phyloP scores from a whole-genome alignment of 1,140 invertebrate genomes.

The Paramacrobiotus metropolitanus region DNA sequence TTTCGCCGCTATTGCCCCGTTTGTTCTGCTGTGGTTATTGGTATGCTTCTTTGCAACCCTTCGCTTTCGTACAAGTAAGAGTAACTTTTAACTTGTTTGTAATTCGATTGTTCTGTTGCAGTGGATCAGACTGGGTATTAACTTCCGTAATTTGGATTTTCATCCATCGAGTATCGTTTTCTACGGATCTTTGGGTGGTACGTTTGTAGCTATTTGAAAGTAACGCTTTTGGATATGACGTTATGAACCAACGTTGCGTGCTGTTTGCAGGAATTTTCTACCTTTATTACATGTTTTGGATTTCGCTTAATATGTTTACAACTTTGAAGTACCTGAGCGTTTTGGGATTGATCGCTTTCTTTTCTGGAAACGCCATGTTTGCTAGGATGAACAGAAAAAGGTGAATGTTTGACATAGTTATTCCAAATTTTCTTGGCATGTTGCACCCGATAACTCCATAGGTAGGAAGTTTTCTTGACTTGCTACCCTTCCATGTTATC shows the following conservation, averaged over 20 bases:
- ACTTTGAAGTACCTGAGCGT: constrained; percentile 69
- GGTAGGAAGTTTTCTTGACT: neutral
- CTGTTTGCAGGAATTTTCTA: constrained; percentile 43
- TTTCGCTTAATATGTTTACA: constrained; percentile 78
- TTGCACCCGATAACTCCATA: no score
- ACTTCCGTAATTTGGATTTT: constrained; percentile 57
- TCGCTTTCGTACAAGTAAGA: neutral
- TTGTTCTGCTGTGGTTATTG: constrained; percentile 55
- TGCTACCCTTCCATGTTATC: neutral
- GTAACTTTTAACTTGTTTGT: neutral
- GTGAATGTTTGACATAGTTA: constrained; percentile 7
- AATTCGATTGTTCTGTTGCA: constrained; percentile 20
- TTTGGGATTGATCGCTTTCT: constrained; percentile 58
- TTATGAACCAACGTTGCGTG: constrained; percentile 9
- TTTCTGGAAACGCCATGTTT: constrained; percentile 69
- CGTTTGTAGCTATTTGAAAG: no score
- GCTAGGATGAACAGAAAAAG: constrained; percentile 33
- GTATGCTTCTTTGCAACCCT: constrained; percentile 23
- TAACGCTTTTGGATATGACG: neutral
- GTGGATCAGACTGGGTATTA: constrained; percentile 70
- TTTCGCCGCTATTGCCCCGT: constrained; percentile 47
- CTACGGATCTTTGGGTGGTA: constrained; percentile 30
- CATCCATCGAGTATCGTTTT: neutral
- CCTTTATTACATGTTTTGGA: constrained; percentile 70
- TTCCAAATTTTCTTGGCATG: no score